These are phyloP conservation scores for Arrhopalites spinosus DNA, from an alignment of 2,888 invertebrate genomes.

Conservation along the genomic window DNA sequence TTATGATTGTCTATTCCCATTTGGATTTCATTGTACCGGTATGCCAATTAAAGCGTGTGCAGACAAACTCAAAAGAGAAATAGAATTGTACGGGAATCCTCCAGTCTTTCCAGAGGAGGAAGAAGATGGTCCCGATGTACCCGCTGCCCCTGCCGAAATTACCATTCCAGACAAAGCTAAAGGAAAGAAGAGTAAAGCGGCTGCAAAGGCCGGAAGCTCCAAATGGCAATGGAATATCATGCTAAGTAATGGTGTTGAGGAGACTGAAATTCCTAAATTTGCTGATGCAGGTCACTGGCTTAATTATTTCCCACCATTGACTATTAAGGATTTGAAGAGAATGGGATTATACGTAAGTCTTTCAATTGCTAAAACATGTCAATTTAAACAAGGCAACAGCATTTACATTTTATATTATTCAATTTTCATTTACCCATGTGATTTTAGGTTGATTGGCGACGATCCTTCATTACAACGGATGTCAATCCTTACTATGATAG, in stretches of 20 bases:
- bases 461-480: constrained; percentile 98
- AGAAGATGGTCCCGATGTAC: constrained; percentile 61
- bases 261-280: constrained; percentile 92
- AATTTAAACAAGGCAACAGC: too few species aligned
- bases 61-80: constrained; percentile 93
- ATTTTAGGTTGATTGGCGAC: constrained; percentile 97
- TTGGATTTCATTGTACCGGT: constrained; percentile 98
- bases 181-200: constrained; percentile 94
- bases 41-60: constrained; percentile 99
- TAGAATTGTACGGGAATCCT: constrained; percentile 88
- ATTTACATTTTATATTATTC: too few species aligned
- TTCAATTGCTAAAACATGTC: constrained; percentile 6
- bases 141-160: constrained; percentile 65
- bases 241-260: constrained; percentile 84
- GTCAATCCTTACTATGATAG: constrained; percentile 97
- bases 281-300: constrained; percentile 91
- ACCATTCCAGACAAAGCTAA: constrained; percentile 78
- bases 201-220: constrained; percentile 83
- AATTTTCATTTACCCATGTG: too few species aligned
- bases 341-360: constrained; percentile 85
- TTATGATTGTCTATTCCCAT: constrained; percentile 89
- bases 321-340: constrained; percentile 80
- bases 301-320: constrained; percentile 93
- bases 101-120: constrained; percentile 78
- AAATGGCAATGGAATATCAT: constrained; percentile 99